Conservation (phyloP, 2,113 vertebrate genomes). For the Bettongia penicillata region DNA sequence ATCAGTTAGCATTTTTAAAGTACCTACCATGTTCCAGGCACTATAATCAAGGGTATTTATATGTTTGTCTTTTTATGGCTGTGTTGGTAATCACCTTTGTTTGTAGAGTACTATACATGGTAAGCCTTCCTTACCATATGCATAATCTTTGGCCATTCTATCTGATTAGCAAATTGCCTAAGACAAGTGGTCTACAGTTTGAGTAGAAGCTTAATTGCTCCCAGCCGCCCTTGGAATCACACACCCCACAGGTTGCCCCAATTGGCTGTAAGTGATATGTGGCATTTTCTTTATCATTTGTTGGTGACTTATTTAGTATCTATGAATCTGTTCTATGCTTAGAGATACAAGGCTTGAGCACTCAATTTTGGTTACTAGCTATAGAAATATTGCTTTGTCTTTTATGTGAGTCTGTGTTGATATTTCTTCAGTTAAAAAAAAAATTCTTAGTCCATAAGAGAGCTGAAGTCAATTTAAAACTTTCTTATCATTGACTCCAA, state of each 20-base stretch:
- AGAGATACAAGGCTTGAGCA: neutral
- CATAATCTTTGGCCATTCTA: neutral
- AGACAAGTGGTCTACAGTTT: neutral
- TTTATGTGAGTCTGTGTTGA: neutral
- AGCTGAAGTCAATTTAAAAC: neutral
- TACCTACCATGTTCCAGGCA: neutral
- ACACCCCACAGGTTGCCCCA: neutral
- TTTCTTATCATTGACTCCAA: neutral
- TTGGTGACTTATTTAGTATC: neutral
- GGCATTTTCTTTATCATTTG: neutral
- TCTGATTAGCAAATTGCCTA: neutral
- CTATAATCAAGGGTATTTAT: neutral
- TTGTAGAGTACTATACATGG: neutral
- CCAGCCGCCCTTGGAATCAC: neutral
- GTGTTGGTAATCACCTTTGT: neutral
- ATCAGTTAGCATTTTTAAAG: neutral
- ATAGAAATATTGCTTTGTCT: neutral
- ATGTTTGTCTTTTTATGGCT: neutral
- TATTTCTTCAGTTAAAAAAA: neutral
- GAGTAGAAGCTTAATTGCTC: neutral
- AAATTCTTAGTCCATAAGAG: neutral
- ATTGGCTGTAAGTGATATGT: neutral
- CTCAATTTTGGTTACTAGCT: neutral
- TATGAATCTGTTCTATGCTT: neutral
- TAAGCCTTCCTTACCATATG: neutral